Base-by-base conservation (phyloP, 1,140 invertebrate species). In the Amphibalanus amphitrite region DNA sequence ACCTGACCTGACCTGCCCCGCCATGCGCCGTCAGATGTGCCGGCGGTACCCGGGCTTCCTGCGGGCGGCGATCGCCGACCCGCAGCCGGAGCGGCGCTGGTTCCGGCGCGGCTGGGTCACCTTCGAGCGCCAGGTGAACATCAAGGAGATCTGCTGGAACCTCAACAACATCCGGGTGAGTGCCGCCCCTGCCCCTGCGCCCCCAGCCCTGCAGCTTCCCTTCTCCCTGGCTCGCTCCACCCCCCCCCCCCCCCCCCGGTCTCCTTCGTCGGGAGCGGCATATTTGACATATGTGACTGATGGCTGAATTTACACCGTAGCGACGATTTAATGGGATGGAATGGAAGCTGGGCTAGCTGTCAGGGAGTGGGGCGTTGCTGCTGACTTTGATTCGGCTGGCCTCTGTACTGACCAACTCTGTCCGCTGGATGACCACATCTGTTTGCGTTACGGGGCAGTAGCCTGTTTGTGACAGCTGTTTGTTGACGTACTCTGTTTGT, bases 141-240 rank as follows among this genome's bases (percentile, higher is more conserved):
- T 99, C 73, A 98, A 98, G 80, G 95, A 99, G 80, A 98, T 99
- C 72, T 99, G 97, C 80, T 99, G 95, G 95, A 95, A 93, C 80
- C 84, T 99, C 17, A 98, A 98, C 78, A 97, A 95, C 77, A 94
- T 97, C 73, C 82, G 92, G 76, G 90, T 93, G 81, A 82, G 80
- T 79, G 4, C 15, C 33, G 33, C 69, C 59, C n/a, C n/a, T n/a
- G n/a, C n/a, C n/a, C n/a, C n/a, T n/a, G n/a, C n/a, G n/a, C n/a
- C n/a, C n/a, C n/a, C n/a, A n/a, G n/a, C 28, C 68, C 25, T 71
- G 47, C 29, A n/a, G 28, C 38, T 29, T 70, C 40, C 23, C 72
- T 73, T 25, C 28, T 23, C 72, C 28, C 40, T 29, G 59, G 29
- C 30, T 69, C n/a, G 28, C 28, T 69, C 33, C 28, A 59, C 72